Evolutionary conservation across 2,888 invertebrate species (phyloP).

Genomic region (Apamea crenata): DNA sequence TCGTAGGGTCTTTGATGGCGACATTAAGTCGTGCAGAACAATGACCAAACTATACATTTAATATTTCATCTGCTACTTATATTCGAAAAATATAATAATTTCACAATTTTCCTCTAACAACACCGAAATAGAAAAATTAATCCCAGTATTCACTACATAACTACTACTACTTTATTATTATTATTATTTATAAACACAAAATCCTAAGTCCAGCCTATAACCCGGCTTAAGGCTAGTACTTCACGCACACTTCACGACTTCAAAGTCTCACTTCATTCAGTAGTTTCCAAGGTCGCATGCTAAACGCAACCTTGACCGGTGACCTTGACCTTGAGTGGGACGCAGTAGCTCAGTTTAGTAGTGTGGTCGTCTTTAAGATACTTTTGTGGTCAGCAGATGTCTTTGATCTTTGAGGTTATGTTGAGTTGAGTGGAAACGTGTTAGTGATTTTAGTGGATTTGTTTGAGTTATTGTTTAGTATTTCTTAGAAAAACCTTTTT

Average conservation of each 20-base stretch:
- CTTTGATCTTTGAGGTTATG: constrained; percentile 19
- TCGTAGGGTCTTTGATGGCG: background rate
- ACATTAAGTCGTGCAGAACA: background rate
- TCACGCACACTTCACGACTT: constrained; percentile 27
- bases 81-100: background rate
- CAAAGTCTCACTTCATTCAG: constrained; percentile 38
- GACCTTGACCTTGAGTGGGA: constrained; percentile 41
- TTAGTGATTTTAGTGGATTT: background rate
- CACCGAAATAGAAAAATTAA: background rate
- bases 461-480: background rate
- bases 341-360: constrained; percentile 3
- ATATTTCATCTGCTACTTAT: background rate
- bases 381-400: constrained; percentile 35
- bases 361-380: constrained; percentile 5
- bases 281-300: constrained; percentile 42
- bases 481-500: background rate
- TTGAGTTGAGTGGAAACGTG: background rate
- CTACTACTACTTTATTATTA: no score
- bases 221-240: background rate
- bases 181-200: no score
- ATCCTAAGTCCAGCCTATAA: background rate
- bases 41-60: background rate
- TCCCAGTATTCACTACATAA: background rate
- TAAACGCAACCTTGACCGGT: constrained; percentile 19
- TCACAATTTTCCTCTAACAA: background rate